Base-by-base conservation (phyloP, 2,888 invertebrate species). In the Mythimna ferrago region DNA sequence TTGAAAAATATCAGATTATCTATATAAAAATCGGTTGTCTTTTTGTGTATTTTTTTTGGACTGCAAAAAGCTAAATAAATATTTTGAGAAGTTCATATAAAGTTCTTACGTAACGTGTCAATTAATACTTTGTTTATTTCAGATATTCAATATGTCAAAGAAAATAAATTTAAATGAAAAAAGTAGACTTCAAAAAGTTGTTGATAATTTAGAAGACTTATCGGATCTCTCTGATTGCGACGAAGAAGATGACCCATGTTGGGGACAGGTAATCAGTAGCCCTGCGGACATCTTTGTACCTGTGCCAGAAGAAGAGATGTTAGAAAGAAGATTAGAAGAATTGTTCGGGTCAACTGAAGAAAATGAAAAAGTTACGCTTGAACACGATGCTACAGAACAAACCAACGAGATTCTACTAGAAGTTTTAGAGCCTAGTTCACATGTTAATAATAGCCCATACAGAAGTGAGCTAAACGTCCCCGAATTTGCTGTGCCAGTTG, bases 201-300 rank as follows among this genome's bases (percentile, higher is more conserved):
- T 65, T 54, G 65, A 65, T 65, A 65, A 65, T 65, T 41, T 66
- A 41, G 66, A 64, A 35, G 38, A 38, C 38, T 38, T 38, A 38
- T 38, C 38, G 38, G 38, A 38, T 38, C 38, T 66, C 26, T 66
- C 57, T 56, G 57, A 58, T 57, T 66, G 66, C 57, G 66, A 66
- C 44, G 66, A 66, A 57, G 54, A 65, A 54, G 66, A 66, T 66
- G 66, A 66, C 66, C 66, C 66, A 44, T 66, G 66, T 57, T 66
- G 66, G 66, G 66, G 66, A 66, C 57, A 66, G 56, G 56, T 54
- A 57, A 57, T 66, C 44, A 57, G 21, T 66, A 66, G 57, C 57
- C 66, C 66, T 54, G 44, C 66, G 57, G 66, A 44, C 57, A 57
- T 57, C 66, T 66, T 56, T 56, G 57, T 66, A 66, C 56, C 38